Evolutionary conservation across 2,797 vertebrate genomes (phyloP), one percentile per base, ranked within the genome.

Genomic region (Ispidina picta): DNA sequence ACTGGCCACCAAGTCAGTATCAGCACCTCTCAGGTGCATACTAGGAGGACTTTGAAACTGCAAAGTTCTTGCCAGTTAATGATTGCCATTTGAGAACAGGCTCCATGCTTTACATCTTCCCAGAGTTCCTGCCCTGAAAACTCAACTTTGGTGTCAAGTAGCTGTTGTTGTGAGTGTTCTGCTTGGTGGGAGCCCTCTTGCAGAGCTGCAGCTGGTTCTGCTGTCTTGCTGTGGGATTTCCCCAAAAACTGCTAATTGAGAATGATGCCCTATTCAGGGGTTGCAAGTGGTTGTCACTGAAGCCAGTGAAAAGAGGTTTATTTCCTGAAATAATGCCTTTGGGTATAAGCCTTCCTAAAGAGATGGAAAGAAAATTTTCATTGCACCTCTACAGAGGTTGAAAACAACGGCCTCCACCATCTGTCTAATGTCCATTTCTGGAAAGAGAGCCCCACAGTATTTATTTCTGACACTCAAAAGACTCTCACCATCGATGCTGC

Each of bases 21-120:
- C 58, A 22, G 9, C 3, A 7, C 29, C 15, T 2, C 1, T 20
- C 28, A 12, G 5, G 1, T 26, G 18, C 2, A 0, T 26, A 14
- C 22, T 39, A n/a, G 41, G 37, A 59, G 9, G 21, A 29, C 91
- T 55, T 33, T 23, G 18, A 78, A 49, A 15, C 21, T 68, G 25
- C 12, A 35, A 87, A 15, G 11, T 49, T 37, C 10, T 20, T 56
- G 17, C 5, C 8, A 21, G 25, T 26, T 88, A 26, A 19, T 54
- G n/a, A 5, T 54, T 48, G 41, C 51, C 54, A 4, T n/a, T 51
- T 72, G 55, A 77, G 37, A 68, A 37, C 5, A 26, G 7, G 18
- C 28, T 77, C 23, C 52, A 58, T 31, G 26, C 9, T 88, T 41
- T 65, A 41, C 4, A 60, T 41, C 29, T 33, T 83, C 29, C 23